Percentiles rank a stretch among this genome's conserved stretches.
These are phyloP conservation scores for Cheilosia grossa DNA, from an alignment of 2,888 invertebrate genomes.

Conservation along the genomic window DNA sequence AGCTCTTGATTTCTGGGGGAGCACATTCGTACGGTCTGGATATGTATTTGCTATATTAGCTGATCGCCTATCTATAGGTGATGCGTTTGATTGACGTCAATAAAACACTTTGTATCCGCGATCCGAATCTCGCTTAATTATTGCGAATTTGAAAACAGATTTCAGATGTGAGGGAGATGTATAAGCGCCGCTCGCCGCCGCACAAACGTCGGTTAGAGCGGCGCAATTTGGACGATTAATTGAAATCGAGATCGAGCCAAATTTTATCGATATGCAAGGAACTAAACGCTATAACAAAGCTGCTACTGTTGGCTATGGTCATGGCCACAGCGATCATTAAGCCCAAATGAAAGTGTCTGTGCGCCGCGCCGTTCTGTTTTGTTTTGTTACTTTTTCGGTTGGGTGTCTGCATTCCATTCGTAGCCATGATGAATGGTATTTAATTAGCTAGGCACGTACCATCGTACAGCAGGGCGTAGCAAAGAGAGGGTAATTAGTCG, in stretches of 20 bases:
- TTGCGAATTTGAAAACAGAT: constrained; percentile 49
- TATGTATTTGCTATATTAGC: constrained; percentile 46
- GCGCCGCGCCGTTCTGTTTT: constrained; percentile 9
- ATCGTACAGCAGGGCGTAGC: constrained; percentile 60
- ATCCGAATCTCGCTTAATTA: constrained; percentile 51
- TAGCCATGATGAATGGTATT: constrained; percentile 66
- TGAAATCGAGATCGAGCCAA: constrained; percentile 55
- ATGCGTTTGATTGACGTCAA: constrained; percentile 73
- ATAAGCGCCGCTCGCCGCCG: neutral
- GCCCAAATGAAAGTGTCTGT: constrained; percentile 64
- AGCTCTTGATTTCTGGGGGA: constrained; percentile 29
- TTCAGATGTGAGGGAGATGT: constrained; percentile 24
- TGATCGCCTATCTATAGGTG: constrained; percentile 55
- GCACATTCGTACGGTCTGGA: constrained; percentile 4
- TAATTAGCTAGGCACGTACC: constrained; percentile 71
- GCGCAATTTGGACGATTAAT: constrained; percentile 53
- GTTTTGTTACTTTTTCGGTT: constrained; percentile 15
- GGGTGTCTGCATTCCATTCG: constrained; percentile 60
- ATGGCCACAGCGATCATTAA: constrained; percentile 64
- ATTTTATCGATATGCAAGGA: constrained; percentile 59
- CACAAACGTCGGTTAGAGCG: neutral
- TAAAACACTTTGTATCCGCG: constrained; percentile 62
- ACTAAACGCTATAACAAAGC: constrained; percentile 64
- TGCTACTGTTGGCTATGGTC: constrained; percentile 74
- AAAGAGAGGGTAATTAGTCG: constrained; percentile 67